phyloP scores from a whole-genome alignment of 2,797 vertebrate species.

The Alfaro cultratus region DNA sequence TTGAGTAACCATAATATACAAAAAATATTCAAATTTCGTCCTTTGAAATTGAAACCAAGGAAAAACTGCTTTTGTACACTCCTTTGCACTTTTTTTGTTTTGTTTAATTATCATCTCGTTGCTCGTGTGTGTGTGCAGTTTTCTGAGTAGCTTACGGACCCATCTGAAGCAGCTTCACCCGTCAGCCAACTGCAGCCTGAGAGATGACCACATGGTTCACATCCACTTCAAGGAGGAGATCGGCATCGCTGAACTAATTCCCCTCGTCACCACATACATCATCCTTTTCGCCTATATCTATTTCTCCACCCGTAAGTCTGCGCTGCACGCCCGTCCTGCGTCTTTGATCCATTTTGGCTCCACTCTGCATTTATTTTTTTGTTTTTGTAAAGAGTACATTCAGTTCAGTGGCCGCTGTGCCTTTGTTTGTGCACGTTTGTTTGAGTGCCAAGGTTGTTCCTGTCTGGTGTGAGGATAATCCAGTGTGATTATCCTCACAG shows the following conservation, averaged over 20 bases:
- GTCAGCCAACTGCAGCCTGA: conserved; percentile 91
- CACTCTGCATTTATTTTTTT: not conserved
- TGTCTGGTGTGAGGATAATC: conserved; percentile 36
- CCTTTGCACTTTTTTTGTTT: not conserved
- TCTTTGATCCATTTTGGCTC: not conserved
- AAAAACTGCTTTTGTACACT: not conserved
- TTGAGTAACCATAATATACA: not conserved
- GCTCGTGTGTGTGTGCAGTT: conserved; percentile 74
- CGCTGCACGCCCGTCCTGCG: not conserved
- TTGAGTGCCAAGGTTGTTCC: conserved; percentile 56
- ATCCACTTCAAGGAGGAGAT: conserved; percentile 99
- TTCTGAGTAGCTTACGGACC: conserved; percentile 88
- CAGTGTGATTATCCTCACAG: conserved; percentile 61
- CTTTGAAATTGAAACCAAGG: not conserved
- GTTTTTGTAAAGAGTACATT: conserved; percentile 10
- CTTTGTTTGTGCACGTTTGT: conserved; percentile 37
- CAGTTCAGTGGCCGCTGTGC: not conserved
- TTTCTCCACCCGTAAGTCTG: conserved; percentile 93
- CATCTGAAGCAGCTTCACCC: conserved; percentile 92
- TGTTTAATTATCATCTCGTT: not conserved
- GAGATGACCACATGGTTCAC: conserved; percentile 90
- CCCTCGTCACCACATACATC: conserved; percentile 97
- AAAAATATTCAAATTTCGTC: not conserved
- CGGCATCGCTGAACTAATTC: conserved; percentile 93
- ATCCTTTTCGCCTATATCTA: conserved; percentile 99